A percentile compares a stretch with the other conserved stretches of the same genome.
Conservation (phyloP, 2,113 vertebrate species). For the Pteruthius melanotis region DNA sequence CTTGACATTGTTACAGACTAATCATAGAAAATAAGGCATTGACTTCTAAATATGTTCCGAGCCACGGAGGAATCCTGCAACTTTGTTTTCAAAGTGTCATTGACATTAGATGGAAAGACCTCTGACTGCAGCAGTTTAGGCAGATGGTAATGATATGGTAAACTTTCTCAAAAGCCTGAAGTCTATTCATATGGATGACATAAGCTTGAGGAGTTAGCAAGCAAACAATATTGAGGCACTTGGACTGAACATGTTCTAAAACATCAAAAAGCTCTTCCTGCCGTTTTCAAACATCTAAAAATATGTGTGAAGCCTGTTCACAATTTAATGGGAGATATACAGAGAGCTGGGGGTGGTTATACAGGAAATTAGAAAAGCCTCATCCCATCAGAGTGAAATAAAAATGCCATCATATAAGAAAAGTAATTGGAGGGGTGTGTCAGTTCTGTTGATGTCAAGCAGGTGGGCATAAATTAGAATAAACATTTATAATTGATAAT, state of each 20-base stretch:
- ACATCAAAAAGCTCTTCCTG: conserved; percentile 76
- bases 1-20: conserved; percentile 70
- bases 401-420: conserved; percentile 63
- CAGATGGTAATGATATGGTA: conserved; percentile 22
- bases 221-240: not conserved
- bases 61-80: conserved; percentile 21
- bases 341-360: conserved; percentile 61
- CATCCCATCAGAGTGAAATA: conserved; percentile 61
- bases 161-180: conserved; percentile 28
- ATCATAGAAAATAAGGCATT: conserved; percentile 58
- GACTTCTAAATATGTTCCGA: conserved; percentile 60
- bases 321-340: conserved; percentile 73
- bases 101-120: conserved; percentile 44
- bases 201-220: conserved; percentile 38
- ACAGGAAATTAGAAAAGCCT: conserved; percentile 77
- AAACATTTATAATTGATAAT: conserved; percentile 56
- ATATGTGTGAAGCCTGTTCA: conserved; percentile 74
- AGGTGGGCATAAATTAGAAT: conserved; percentile 72
- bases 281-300: conserved; percentile 72
- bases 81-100: conserved; percentile 60
- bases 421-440: conserved; percentile 69
- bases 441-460: conserved; percentile 68
- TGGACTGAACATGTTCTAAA: conserved; percentile 48
- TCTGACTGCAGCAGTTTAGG: conserved; percentile 53
- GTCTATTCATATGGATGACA: conserved; percentile 54